Conservation (phyloP, 2,888 invertebrate species). For the Osedax fenrisi region DNA sequence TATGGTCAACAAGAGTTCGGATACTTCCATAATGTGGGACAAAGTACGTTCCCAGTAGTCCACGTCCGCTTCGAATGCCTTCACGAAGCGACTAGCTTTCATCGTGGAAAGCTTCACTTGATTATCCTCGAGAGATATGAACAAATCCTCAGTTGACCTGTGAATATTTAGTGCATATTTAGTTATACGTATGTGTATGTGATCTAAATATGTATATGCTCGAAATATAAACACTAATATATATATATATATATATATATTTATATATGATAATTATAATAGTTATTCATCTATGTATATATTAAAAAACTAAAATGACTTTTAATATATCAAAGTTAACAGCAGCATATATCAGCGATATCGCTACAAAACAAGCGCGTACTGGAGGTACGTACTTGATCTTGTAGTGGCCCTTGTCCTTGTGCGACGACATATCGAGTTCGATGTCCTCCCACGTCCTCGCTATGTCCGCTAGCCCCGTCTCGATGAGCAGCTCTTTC, state of each 20-base stretch:
- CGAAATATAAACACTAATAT: too few species aligned
- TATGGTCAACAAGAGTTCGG: slow-evolving; percentile 68
- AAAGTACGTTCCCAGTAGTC: slow-evolving; percentile 75
- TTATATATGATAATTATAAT: too few species aligned
- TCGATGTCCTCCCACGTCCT: slow-evolving; percentile 63
- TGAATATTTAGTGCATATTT: too few species aligned
- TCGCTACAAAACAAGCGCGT: too few species aligned
- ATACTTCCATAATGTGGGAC: slow-evolving; percentile 67
- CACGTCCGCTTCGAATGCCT: slow-evolving; percentile 70
- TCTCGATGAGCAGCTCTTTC: slow-evolving; percentile 74
- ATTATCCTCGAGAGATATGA: slow-evolving; percentile 69
- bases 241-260: too few species aligned
- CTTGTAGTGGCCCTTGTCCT: slow-evolving; percentile 58
- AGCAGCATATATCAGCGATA: too few species aligned
- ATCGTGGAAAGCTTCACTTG: slow-evolving; percentile 70
- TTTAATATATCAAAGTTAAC: too few species aligned
- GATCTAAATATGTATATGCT: too few species aligned
- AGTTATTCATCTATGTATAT: too few species aligned
- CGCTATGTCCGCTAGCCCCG: slow-evolving; percentile 59
- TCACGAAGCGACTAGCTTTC: slow-evolving; percentile 70
- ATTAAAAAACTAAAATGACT: too few species aligned
- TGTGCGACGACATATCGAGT: slow-evolving; percentile 64
- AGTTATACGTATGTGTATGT: too few species aligned
- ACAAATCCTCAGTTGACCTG: slow-evolving; percentile 62
- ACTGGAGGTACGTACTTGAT: slow-evolving; percentile 59